Base-by-base conservation (phyloP, 2,113 vertebrate species). In the Pterophyllum scalare region DNA sequence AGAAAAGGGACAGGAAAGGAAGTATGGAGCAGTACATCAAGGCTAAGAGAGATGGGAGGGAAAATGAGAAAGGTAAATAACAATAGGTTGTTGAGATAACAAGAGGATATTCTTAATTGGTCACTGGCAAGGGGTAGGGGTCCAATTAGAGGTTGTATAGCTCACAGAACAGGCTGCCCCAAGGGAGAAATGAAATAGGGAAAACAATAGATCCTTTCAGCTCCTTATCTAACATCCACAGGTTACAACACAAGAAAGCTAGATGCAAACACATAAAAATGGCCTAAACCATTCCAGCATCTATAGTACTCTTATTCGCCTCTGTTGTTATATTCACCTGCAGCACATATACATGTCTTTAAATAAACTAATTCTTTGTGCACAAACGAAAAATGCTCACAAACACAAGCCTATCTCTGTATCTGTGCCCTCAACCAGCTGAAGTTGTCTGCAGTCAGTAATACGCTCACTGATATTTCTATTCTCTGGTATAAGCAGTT, bases 391-490 rank as follows among this genome's bases (percentile, higher is more conserved):
- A 60, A 74, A 40, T 54, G 35, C 60, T 78, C 10, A 13, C 22
- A 46, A 54, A 40, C 56, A 77, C 67, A 12, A 17, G 5, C 20
- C 28, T 13, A 22, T 60, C 24, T 61, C 20, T 49, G 56, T 79
- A 57, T 72, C 58, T 59, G 62, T 43, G 62, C 56, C 75, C 38
- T 76, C 43, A 72, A 62, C 54, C 5, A 33, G 65, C 81, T 77
- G 79, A 77, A 86, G 85, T 81, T 88, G 81, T 82, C 77, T 80
- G 54, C 75, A 81, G 35, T 24, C 80, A 43, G 61, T 89, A 91
- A 92, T 89, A 72, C 84, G 79, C 84, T 91, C 90, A 90, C 82
- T 90, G 87, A 92, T 89, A 87, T 88, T 83, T 93, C 64, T 77
- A 78, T 87, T 90, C 33, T 22, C 58, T 54, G 88, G 90, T 81